phyloP scores from a whole-genome alignment of 1,140 invertebrate species.

The Hycleus cichorii region DNA sequence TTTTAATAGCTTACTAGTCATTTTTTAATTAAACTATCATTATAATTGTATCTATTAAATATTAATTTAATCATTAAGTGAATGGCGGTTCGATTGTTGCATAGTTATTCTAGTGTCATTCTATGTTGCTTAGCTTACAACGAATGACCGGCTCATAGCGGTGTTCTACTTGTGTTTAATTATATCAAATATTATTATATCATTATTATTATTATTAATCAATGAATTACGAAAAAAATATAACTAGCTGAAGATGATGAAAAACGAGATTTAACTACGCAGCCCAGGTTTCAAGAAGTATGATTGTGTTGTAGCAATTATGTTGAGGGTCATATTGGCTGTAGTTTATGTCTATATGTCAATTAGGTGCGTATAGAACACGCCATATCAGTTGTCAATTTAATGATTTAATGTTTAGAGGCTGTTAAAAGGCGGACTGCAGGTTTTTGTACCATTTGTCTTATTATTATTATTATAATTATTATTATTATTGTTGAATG shows the following conservation, averaged over 20 bases:
- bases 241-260: constrained; percentile 2
- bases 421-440: constrained; percentile 35
- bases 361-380: constrained; percentile 39
- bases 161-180: constrained; percentile 2
- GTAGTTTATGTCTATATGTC: constrained; percentile 37
- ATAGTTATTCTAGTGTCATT: constrained; percentile 28
- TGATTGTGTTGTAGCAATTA: constrained; percentile 41
- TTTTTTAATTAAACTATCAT: constrained; percentile 7
- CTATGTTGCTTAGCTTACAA: constrained; percentile 36
- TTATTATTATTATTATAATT: constrained; percentile 13
- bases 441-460: constrained; percentile 13
- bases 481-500: constrained; percentile 8
- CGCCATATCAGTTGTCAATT: constrained; percentile 42
- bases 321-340: constrained; percentile 26
- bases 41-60: background rate
- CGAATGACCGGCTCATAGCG: constrained; percentile 27
- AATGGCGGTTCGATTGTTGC: constrained; percentile 28
- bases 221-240: background rate
- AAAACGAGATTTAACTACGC: constrained; percentile 15
- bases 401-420: constrained; percentile 35
- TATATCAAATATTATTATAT: background rate
- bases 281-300: constrained; percentile 19
- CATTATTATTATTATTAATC: background rate
- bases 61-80: constrained; percentile 5
- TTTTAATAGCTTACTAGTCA: background rate